These are phyloP conservation scores for Quadroppia sp. DNA, from an alignment of 2,888 invertebrate genomes.

Conservation along the genomic window DNA sequence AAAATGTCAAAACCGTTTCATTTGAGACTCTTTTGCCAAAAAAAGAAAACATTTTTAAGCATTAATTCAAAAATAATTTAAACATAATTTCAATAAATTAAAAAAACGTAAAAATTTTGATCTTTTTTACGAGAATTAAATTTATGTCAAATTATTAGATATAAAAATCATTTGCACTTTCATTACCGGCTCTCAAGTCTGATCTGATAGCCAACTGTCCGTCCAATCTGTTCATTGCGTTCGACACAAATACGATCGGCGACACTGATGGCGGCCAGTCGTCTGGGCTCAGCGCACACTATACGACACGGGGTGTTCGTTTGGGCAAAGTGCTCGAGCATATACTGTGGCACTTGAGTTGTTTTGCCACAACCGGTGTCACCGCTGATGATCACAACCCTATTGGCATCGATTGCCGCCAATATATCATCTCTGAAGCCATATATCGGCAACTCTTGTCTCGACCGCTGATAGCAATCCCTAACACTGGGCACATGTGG, in stretches of 20 bases:
- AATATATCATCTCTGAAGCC: slow-evolving; percentile 18
- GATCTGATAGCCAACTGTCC: slow-evolving; percentile 80
- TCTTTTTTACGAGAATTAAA: no score
- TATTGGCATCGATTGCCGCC: slow-evolving; percentile 48
- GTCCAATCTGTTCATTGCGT: slow-evolving; percentile 71
- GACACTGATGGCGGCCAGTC: slow-evolving; percentile 83
- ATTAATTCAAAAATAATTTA: not conserved
- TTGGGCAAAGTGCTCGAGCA: slow-evolving; percentile 67
- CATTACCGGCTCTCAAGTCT: slow-evolving; percentile 70
- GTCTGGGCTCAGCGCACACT: slow-evolving; percentile 86
- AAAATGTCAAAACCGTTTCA: slow-evolving; percentile 77
- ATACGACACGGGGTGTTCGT: slow-evolving; percentile 66
- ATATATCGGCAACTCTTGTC: slow-evolving; percentile 56
- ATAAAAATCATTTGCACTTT: not conserved
- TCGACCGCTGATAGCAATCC: slow-evolving; percentile 50
- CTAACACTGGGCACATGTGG: slow-evolving; percentile 59
- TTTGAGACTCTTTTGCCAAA: slow-evolving; percentile 62
- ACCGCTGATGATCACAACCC: slow-evolving; percentile 61
- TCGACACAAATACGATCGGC: slow-evolving; percentile 86
- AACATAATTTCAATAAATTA: not conserved
- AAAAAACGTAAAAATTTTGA: no score
- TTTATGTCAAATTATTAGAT: no score
- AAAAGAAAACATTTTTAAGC: not conserved
- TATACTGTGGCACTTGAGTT: slow-evolving; percentile 85
- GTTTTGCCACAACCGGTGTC: slow-evolving; percentile 94